A percentile compares a stretch with the other conserved stretches of the same genome.
Evolutionary conservation across 2,113 vertebrate genomes (phyloP).

Genomic region (Zapus hudsonius): DNA sequence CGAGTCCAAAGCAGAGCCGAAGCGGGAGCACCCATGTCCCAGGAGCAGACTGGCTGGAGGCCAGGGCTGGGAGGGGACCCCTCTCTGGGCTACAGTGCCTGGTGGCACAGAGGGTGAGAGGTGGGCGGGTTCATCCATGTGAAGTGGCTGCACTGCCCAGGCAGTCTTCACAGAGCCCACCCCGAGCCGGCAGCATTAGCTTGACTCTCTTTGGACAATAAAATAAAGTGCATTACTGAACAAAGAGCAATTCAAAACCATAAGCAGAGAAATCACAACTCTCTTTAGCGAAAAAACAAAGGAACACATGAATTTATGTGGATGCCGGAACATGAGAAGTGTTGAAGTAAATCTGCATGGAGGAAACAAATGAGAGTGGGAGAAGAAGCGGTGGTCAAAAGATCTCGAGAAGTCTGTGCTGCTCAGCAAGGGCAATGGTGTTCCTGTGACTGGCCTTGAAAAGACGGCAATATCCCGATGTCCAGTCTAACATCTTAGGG

Average conservation of each 20-base stretch:
- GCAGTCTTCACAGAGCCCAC: not conserved
- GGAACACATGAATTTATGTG: not conserved
- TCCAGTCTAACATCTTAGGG: not conserved
- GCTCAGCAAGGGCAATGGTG: not conserved
- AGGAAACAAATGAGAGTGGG: not conserved
- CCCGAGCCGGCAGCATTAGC: not conserved
- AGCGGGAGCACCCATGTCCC: slow-evolving; percentile 66
- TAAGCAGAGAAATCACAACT: slow-evolving; percentile 56
- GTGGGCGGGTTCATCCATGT: not conserved
- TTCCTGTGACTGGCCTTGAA: not conserved
- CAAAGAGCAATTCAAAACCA: slow-evolving; percentile 66
- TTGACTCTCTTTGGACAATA: slow-evolving; percentile 50
- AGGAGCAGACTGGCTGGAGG: slow-evolving; percentile 30
- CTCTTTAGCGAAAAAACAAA: slow-evolving; percentile 64
- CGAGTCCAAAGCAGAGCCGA: slow-evolving; percentile 67
- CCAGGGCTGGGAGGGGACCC: not conserved
- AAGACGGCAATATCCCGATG: not conserved
- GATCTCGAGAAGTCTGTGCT: not conserved
- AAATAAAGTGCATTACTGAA: slow-evolving; percentile 53
- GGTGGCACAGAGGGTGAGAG: not conserved
- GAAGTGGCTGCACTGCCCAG: not conserved
- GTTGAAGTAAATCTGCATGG: not conserved
- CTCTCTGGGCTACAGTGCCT: not conserved
- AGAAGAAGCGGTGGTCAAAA: not conserved
- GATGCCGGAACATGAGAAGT: not conserved